phyloP scores from a whole-genome alignment of 1,140 invertebrate species.

The Lasioglossum baleicum region DNA sequence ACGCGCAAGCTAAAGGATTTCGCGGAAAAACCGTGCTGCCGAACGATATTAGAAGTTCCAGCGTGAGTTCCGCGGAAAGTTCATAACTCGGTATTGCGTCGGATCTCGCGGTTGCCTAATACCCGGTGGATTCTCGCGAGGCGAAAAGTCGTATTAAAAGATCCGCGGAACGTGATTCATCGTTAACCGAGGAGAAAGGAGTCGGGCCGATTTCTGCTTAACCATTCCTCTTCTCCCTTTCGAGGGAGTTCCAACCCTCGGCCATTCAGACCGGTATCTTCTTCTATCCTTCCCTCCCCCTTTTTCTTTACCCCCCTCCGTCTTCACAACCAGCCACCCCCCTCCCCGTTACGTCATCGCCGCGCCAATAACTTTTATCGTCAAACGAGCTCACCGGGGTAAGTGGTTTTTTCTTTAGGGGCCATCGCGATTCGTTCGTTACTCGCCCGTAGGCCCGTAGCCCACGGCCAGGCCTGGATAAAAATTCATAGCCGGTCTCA shows the following conservation, averaged over 20 bases:
- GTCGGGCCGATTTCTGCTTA: background rate
- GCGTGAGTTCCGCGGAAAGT: constrained; percentile 7
- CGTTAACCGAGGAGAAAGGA: background rate
- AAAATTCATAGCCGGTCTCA: constrained; percentile 62
- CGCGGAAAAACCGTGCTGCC: constrained; percentile 25
- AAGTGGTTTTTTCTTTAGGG: constrained; percentile 45
- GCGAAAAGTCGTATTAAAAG: background rate
- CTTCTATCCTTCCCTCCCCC: background rate
- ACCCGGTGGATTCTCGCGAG: background rate
- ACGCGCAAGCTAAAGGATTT: background rate
- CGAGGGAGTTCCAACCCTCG: background rate
- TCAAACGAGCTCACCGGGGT: constrained; percentile 24
- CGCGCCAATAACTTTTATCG: constrained; percentile 57
- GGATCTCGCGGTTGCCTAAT: background rate
- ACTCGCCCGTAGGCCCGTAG: constrained; percentile 29
- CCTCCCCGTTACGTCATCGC: constrained; percentile 41
- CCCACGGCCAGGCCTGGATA: constrained; percentile 50
- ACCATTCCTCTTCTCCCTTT: background rate
- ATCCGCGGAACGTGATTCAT: background rate
- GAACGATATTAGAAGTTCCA: constrained; percentile 20
- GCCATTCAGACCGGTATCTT: constrained; percentile 10
- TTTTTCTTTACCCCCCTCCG: too few relatives aligned
- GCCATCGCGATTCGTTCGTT: constrained; percentile 50
- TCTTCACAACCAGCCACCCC: too few relatives aligned
- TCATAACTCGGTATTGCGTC: constrained; percentile 24